Percentiles rank a stretch among this genome's conserved stretches.
phyloP scores from a whole-genome alignment of 2,113 vertebrate species.

The Xenopus borealis region DNA sequence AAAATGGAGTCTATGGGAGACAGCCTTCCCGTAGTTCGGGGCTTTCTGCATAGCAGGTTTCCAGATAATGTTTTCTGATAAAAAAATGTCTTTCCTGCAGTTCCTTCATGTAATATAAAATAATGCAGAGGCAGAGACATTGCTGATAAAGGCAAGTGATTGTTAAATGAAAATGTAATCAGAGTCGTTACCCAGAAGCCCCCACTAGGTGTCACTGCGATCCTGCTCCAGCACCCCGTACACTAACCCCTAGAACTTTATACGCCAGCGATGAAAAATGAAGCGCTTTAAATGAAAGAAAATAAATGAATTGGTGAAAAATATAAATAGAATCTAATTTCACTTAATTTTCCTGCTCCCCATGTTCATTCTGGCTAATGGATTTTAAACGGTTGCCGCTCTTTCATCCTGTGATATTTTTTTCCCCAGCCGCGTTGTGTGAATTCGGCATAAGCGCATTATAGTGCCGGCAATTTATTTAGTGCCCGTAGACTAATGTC shows the following conservation, averaged over 20 bases:
- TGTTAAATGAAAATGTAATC: too few relatives aligned
- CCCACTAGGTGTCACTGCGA: conserved; percentile 38
- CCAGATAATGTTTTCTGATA: too few relatives aligned
- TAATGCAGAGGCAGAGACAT: too few relatives aligned
- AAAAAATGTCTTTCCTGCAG: too few relatives aligned
- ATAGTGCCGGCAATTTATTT: conserved; percentile 9
- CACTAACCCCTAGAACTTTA: conserved; percentile 4
- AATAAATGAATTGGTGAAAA: conserved; percentile 38
- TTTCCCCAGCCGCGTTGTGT: conserved; percentile 1
- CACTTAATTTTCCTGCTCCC: conserved; percentile 27
- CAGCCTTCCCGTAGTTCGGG: too few relatives aligned
- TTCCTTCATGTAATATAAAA: too few relatives aligned
- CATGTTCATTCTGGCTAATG: conserved; percentile 34
- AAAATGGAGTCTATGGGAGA: too few relatives aligned
- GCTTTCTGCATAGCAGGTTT: too few relatives aligned
- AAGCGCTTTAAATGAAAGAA: conserved; percentile 32
- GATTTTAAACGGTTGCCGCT: conserved; percentile 1
- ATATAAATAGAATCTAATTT: conserved; percentile 43
- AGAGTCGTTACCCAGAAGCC: neutral
- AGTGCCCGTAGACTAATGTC: conserved; percentile 15
- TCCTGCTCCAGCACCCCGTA: neutral
- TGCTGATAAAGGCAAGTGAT: too few relatives aligned
- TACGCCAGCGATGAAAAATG: conserved; percentile 25
- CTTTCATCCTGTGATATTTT: conserved; percentile 34
- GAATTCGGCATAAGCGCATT: neutral